Evolutionary conservation across 2,888 invertebrate genomes (phyloP).

Genomic region (Watsonalla cultraria): DNA sequence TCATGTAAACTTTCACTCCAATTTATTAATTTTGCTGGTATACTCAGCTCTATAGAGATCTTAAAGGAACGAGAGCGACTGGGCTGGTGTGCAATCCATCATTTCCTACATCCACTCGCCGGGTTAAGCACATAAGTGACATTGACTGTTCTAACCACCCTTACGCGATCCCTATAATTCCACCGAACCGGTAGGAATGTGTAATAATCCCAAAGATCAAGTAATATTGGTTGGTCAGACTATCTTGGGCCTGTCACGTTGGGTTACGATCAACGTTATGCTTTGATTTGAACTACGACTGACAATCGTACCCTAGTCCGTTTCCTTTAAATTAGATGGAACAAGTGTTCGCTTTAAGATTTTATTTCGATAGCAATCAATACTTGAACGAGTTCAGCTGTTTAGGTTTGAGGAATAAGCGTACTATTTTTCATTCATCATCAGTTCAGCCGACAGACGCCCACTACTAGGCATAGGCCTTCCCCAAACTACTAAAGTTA

Average conservation of each 20-base stretch:
- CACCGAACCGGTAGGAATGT: conserved; percentile 20
- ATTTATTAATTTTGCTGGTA: conserved; percentile 1
- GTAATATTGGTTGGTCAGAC: conserved; percentile 42
- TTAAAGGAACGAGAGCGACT: conserved; percentile 57
- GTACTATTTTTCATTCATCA: no score
- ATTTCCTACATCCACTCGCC: conserved; percentile 77
- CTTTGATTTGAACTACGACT: conserved; percentile 61
- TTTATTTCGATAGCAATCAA: not conserved
- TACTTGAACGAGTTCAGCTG: no score
- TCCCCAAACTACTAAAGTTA: no score
- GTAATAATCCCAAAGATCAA: conserved; percentile 33
- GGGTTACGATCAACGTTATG: conserved; percentile 58
- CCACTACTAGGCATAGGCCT: no score
- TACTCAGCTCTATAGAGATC: conserved; percentile 46
- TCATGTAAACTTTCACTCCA: no score
- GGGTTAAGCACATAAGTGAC: conserved; percentile 79
- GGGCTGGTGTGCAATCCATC: conserved; percentile 68
- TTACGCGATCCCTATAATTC: conserved; percentile 36
- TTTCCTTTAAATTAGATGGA: conserved; percentile 21
- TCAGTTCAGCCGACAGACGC: no score
- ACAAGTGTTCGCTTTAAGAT: conserved; percentile 6
- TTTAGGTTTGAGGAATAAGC: no score
- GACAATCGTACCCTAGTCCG: conserved; percentile 35
- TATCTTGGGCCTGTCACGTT: conserved; percentile 56
- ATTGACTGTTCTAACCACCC: conserved; percentile 64